These are phyloP conservation scores for Drosophila fuyamai DNA, from an alignment of 1,140 invertebrate species.

Conservation along the genomic window DNA sequence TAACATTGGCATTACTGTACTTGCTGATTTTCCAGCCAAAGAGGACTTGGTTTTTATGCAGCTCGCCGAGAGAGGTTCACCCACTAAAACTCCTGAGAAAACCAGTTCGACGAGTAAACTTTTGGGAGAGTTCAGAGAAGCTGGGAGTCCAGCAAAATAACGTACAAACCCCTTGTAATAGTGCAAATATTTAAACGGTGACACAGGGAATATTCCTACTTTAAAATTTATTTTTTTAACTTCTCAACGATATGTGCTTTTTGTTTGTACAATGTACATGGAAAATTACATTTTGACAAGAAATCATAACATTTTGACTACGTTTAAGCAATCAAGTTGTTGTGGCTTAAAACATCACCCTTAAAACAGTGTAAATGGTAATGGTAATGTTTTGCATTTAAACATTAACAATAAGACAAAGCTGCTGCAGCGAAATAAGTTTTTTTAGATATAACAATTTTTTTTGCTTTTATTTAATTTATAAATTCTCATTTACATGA, in stretches of 20 bases:
- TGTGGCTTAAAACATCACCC: background rate
- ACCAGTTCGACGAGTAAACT: background rate
- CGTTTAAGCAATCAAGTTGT: background rate
- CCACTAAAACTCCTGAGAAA: background rate
- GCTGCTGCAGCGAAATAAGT: constrained; percentile 12
- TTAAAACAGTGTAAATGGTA: background rate
- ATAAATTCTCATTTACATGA: constrained; percentile 73
- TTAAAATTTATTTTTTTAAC: background rate
- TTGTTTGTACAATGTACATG: background rate
- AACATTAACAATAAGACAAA: constrained; percentile 14
- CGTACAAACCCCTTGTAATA: background rate
- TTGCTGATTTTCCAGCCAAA: constrained; percentile 87
- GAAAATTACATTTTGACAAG: background rate
- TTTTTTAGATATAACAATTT: constrained; percentile 46
- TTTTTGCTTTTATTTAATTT: constrained; percentile 55
- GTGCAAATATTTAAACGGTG: background rate
- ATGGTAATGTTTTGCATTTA: constrained; percentile 34
- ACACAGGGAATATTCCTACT: constrained; percentile 8
- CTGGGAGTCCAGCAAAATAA: background rate
- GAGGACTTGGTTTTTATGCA: constrained; percentile 78
- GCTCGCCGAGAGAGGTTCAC: background rate
- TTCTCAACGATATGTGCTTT: constrained; percentile 10
- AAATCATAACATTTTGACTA: constrained; percentile 1
- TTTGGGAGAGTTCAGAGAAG: background rate
- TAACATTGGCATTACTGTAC: constrained; percentile 88